phyloP scores from a whole-genome alignment of 92 coral and sea anemone species.

The Phenganax subtilis region DNA sequence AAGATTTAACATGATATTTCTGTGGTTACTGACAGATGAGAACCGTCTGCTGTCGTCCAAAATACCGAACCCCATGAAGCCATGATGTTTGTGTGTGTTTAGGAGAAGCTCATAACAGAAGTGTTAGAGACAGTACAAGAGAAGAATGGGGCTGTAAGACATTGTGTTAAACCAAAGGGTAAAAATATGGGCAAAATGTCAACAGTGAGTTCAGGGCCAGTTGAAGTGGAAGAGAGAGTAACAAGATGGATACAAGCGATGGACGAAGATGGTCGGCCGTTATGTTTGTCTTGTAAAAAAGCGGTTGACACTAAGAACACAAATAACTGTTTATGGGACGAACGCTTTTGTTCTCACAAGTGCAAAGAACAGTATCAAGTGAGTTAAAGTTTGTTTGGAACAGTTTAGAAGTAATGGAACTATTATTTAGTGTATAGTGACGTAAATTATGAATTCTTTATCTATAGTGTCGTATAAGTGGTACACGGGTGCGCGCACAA shows the following conservation, averaged over 20 bases:
- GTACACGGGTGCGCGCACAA: constrained; percentile 64
- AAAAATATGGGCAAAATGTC: not conserved
- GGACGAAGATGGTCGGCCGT: constrained; percentile 65
- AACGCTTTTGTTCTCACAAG: constrained; percentile 80
- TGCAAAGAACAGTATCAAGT: constrained; percentile 95
- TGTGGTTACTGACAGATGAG: too few species aligned
- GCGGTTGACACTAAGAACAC: constrained; percentile 62
- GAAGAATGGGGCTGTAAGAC: constrained; percentile 28
- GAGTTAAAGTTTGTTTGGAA: not conserved
- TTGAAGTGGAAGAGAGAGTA: not conserved
- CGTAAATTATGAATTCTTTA: not conserved
- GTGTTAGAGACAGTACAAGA: constrained; percentile 16
- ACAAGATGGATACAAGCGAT: constrained; percentile 39
- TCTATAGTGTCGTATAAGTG: constrained; percentile 68
- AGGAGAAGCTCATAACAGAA: constrained; percentile 32
- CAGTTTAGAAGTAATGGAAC: not conserved
- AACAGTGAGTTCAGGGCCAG: not conserved
- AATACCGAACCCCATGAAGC: not conserved
- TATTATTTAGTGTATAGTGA: not conserved
- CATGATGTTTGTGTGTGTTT: not conserved
- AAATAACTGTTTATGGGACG: constrained; percentile 65
- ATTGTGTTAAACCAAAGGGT: constrained; percentile 24
- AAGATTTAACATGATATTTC: too few species aligned
- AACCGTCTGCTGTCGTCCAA: too few species aligned
- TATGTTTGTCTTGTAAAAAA: constrained; percentile 74